Base-by-base conservation (phyloP, 2,888 invertebrate genomes). In the Arctia plantaginis region DNA sequence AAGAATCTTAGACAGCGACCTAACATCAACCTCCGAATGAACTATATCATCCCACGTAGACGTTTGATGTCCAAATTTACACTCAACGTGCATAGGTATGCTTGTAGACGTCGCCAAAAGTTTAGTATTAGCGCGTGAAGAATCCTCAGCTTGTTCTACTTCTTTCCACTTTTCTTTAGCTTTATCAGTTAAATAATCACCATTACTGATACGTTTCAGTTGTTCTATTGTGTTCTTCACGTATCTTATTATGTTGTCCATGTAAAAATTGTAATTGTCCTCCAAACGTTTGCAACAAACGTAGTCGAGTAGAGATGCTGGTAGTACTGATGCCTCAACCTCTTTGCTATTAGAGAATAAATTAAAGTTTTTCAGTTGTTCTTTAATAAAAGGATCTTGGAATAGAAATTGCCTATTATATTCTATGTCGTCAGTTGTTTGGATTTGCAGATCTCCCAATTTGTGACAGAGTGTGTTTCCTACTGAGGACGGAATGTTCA, bases 181-280 rank as follows among this genome's bases (percentile, higher is more conserved):
- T 83, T 84, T 92, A 1, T 94, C 94, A 6, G 94, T 94, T 75
- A 95, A 88, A 79, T 92, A 95, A 77, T 95, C 95, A 2, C 95
- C 95, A 73, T 95, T 94, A 77, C 95, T 95, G 35, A 95, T 95
- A 27, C 94, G 91, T 81, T 93, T 95, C n/a, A 95, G 83, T 78
- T 95, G 95, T 4, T 95, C 94, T 73, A 95, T 94, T 1, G 94
- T 94, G 71, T 93, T 89, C 73, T 91, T 91, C 0, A 94, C 94
- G 76, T 95, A 92, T 82, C 84, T 85, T 59, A 95, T 95, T 12
- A 95, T 89, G 73, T 92, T 94, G 20, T 95, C 95, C 94, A 95
- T 94, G 77, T 95, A 92, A 81, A 94, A 93, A 78, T 90, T 93
- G 73, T 92, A 93, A 80, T 93, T 93, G 68, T 94, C 93, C 78